Evolutionary conservation across 1,140 invertebrate species (phyloP).

Genomic region (Archegozetes longisetosus): DNA sequence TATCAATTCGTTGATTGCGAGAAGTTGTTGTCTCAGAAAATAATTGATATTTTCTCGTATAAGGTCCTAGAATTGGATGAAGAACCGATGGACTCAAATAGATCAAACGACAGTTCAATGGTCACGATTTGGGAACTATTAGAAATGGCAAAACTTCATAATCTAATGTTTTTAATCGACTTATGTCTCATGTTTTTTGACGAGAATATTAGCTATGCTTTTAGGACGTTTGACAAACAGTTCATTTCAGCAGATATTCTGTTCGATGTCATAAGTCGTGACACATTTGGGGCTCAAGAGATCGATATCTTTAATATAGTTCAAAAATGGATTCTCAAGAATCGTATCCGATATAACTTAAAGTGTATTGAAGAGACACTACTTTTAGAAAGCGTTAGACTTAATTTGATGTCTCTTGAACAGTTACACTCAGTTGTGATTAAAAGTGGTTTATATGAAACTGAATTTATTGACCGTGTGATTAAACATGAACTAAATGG

Average conservation of each 20-base stretch:
- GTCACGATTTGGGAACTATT: not conserved
- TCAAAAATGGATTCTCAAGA: not conserved
- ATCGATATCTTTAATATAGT: not conserved
- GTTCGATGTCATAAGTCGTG: not conserved
- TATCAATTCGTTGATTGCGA: not conserved
- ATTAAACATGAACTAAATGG: not conserved
- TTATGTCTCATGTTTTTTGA: not conserved
- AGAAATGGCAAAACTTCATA: not conserved
- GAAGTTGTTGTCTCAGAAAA: not conserved
- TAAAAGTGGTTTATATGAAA: not conserved
- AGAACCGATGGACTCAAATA: not conserved
- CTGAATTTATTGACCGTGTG: not conserved
- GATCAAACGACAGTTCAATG: not conserved
- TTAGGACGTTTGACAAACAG: not conserved
- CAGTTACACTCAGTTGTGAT: not conserved
- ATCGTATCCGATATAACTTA: not conserved
- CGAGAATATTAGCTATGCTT: not conserved
- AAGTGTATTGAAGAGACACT: not conserved
- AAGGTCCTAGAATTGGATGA: not conserved
- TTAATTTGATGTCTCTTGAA: not conserved
- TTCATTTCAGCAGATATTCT: not conserved
- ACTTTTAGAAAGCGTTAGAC: not conserved
- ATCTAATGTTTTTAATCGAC: not conserved
- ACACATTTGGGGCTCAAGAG: not conserved
- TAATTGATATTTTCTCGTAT: not conserved